phyloP scores from a whole-genome alignment of 2,888 invertebrate genomes.

The Plagodis dolabraria region DNA sequence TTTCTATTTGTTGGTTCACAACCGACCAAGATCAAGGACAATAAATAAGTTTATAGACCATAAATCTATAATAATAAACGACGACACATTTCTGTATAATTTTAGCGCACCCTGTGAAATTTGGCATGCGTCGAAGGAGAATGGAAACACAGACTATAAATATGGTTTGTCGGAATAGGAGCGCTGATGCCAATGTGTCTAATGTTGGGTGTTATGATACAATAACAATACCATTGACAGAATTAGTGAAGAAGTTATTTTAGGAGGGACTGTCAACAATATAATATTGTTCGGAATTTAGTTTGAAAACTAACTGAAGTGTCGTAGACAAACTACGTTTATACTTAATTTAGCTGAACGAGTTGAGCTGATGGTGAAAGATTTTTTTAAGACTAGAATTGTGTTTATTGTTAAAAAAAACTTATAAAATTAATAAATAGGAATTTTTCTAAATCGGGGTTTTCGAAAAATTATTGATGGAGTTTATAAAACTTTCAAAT shows the following conservation, averaged over 20 bases:
- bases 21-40: not conserved
- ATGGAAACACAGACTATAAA: conserved; percentile 17
- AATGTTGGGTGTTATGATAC: not conserved
- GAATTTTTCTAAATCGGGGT: too few relatives aligned
- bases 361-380: too few relatives aligned
- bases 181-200: conserved; percentile 20
- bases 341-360: too few relatives aligned
- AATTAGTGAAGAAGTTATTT: not conserved
- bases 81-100: conserved; percentile 8
- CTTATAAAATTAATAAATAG: too few relatives aligned
- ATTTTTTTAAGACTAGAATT: too few relatives aligned
- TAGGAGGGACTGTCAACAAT: too few relatives aligned
- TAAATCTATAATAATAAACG: conserved; percentile 18
- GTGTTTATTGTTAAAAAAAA: too few relatives aligned
- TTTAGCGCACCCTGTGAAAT: conserved; percentile 18
- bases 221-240: not conserved
- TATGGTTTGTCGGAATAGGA: conserved; percentile 11
- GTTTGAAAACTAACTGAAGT: too few relatives aligned
- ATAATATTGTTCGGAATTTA: too few relatives aligned
- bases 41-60: conserved; percentile 5
- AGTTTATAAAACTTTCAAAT: too few relatives aligned
- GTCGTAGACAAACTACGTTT: too few relatives aligned
- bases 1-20: not conserved
- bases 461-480: too few relatives aligned
- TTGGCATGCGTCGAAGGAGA: conserved; percentile 25